Evolutionary conservation across 2,113 vertebrate species (phyloP).

Genomic region (Patagioenas fasciata): DNA sequence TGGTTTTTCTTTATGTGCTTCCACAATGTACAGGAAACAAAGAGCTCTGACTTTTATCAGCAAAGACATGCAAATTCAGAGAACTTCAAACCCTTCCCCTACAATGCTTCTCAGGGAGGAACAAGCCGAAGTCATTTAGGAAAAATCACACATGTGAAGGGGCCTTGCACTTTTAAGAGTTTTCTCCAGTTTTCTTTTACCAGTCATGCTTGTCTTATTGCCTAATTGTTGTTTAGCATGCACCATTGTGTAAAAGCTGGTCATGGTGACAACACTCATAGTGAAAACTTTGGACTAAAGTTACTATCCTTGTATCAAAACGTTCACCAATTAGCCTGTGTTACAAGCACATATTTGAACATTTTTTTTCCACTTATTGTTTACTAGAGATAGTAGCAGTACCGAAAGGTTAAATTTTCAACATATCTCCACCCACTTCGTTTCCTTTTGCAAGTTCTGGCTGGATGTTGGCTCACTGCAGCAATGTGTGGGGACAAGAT

Average conservation of each 20-base stretch:
- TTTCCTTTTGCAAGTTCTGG: background rate
- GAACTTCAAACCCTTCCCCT: constrained; percentile 50
- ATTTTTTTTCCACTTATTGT: background rate
- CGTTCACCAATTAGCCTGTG: background rate
- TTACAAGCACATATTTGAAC: background rate
- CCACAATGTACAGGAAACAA: constrained; percentile 42
- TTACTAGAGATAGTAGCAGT: background rate
- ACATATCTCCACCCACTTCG: background rate
- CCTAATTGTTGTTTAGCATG: background rate
- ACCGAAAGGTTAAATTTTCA: constrained; percentile 2
- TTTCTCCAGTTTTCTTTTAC: constrained; percentile 6
- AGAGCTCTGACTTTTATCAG: constrained; percentile 54
- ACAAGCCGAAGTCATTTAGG: constrained; percentile 52
- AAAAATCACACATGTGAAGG: constrained; percentile 44
- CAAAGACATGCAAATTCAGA: constrained; percentile 55
- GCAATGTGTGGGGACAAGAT: background rate
- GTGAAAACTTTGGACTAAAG: background rate
- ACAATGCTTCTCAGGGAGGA: constrained; percentile 28
- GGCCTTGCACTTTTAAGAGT: constrained; percentile 34
- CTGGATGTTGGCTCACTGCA: background rate
- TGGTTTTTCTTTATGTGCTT: background rate
- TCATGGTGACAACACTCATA: background rate
- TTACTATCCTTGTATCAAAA: background rate
- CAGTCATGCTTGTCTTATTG: background rate
- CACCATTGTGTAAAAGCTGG: background rate